Evolutionary conservation across 2,797 vertebrate genomes (phyloP).

Genomic region (Nannoperca australis): DNA sequence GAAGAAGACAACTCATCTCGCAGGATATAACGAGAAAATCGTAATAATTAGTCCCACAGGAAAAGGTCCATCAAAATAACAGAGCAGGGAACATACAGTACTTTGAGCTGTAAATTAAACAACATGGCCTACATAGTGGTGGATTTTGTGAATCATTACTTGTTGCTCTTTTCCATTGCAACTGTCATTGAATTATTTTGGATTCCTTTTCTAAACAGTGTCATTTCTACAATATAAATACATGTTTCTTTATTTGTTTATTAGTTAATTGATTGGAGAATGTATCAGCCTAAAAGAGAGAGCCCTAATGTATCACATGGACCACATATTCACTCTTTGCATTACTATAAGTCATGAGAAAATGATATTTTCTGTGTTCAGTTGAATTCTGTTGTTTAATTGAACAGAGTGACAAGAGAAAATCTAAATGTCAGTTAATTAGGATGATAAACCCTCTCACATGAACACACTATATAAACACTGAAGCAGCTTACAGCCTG

Average conservation of each 20-base stretch:
- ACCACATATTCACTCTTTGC: not conserved
- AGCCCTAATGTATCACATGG: accelerated
- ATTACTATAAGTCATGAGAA: not conserved
- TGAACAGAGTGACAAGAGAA: slow-evolving; percentile 30
- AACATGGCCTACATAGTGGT: slow-evolving; percentile 25
- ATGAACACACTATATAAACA: slow-evolving; percentile 24
- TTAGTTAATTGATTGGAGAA: not conserved
- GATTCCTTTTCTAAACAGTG: not conserved
- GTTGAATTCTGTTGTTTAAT: slow-evolving; percentile 11
- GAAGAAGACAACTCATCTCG: slow-evolving; percentile 72
- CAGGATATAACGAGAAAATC: slow-evolving; percentile 69
- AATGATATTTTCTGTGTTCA: not conserved
- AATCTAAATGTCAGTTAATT: slow-evolving; percentile 56
- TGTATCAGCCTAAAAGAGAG: not conserved
- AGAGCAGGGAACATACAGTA: slow-evolving; percentile 30
- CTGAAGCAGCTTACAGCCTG: slow-evolving; percentile 33
- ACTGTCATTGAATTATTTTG: slow-evolving; percentile 34
- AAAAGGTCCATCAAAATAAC: slow-evolving; percentile 64
- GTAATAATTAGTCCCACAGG: slow-evolving; percentile 78
- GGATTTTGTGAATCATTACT: slow-evolving; percentile 21
- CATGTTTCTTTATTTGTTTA: not conserved
- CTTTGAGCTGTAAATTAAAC: slow-evolving; percentile 41
- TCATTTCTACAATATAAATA: not conserved
- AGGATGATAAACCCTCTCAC: slow-evolving; percentile 37
- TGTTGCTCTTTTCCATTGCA: slow-evolving; percentile 14